These are phyloP conservation scores for Chalcis sispes DNA, from an alignment of 2,888 invertebrate genomes.

Conservation along the genomic window DNA sequence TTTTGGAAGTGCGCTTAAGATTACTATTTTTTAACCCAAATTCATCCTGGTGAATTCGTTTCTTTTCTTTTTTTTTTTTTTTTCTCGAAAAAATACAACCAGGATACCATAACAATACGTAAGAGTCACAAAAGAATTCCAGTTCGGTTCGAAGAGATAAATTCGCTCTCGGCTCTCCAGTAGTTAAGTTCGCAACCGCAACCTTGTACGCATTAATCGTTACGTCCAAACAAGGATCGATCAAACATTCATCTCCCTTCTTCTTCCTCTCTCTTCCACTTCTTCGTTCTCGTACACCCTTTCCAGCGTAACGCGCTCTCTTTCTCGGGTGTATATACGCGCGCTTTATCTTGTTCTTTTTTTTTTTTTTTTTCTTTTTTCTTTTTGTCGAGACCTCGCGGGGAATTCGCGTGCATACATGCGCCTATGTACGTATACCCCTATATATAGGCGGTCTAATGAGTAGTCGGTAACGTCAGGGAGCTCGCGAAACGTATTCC, in stretches of 20 bases:
- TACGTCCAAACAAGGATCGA: constrained; percentile 48
- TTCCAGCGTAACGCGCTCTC: too few species aligned
- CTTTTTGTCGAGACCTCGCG: too few species aligned
- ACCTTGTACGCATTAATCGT: constrained; percentile 44
- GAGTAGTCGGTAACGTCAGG: constrained; percentile 43
- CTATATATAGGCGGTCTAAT: constrained; percentile 46
- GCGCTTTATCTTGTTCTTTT: neutral
- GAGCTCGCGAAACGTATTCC: neutral
- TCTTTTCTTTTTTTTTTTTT: too few species aligned
- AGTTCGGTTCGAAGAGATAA: constrained; percentile 17
- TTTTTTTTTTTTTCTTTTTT: neutral
- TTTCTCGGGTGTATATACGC: too few species aligned
- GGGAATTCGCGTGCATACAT: too few species aligned
- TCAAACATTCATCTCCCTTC: constrained; percentile 24
- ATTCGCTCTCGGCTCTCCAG: constrained; percentile 2
- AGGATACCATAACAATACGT: constrained; percentile 7
- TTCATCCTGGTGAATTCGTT: too few species aligned
- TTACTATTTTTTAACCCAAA: too few species aligned
- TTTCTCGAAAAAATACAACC: too few species aligned
- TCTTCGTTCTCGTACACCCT: too few species aligned
- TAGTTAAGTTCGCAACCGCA: constrained; percentile 28
- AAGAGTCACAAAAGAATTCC: neutral
- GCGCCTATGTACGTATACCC: too few species aligned
- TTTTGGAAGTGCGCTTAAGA: too few species aligned
- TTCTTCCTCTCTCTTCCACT: constrained; percentile 43